Evolutionary conservation across 92 coral and sea anemone genomes (phyloP), one percentile per base, ranked within the genome.

Genomic region (Porites divaricata): DNA sequence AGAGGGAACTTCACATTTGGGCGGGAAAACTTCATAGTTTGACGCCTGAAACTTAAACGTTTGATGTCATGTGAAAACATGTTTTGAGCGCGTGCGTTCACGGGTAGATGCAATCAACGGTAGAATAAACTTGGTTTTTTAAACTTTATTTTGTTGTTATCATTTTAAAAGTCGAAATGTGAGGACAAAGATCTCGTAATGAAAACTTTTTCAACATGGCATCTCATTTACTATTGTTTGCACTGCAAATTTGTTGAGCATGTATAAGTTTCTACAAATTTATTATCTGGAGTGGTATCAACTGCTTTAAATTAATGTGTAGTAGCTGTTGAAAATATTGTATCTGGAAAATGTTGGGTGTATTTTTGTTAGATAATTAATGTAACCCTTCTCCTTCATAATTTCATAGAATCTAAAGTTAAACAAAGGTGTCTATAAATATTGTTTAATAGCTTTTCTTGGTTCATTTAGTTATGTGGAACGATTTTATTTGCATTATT

Each of bases 31-130:
- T n/a, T n/a, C n/a, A n/a, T n/a, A n/a, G n/a, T 56, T 26, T 62
- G 1, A 76, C 69, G 65, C 57, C 81, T 76, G 69, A 76, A 19
- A 76, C 41, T 7, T 76, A 17, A n/a, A n/a, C n/a, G n/a, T n/a
- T n/a, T n/a, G n/a, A n/a, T n/a, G n/a, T n/a, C n/a, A n/a, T n/a
- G n/a, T n/a, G n/a, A n/a, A n/a, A n/a, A n/a, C n/a, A n/a, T n/a
- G n/a, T n/a, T n/a, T n/a, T n/a, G n/a, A n/a, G n/a, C n/a, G n/a
- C n/a, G n/a, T n/a, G n/a, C n/a, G n/a, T n/a, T n/a, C n/a, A n/a
- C n/a, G n/a, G n/a, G n/a, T n/a, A n/a, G n/a, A n/a, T n/a, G n/a
- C n/a, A n/a, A n/a, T n/a, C n/a, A n/a, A n/a, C n/a, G n/a, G n/a
- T n/a, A 35, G 45, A 35, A 35, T 35, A 35, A 35, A 35, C 4